phyloP scores from a whole-genome alignment of 2,797 vertebrate genomes.

The Peromyscus attwateri region DNA sequence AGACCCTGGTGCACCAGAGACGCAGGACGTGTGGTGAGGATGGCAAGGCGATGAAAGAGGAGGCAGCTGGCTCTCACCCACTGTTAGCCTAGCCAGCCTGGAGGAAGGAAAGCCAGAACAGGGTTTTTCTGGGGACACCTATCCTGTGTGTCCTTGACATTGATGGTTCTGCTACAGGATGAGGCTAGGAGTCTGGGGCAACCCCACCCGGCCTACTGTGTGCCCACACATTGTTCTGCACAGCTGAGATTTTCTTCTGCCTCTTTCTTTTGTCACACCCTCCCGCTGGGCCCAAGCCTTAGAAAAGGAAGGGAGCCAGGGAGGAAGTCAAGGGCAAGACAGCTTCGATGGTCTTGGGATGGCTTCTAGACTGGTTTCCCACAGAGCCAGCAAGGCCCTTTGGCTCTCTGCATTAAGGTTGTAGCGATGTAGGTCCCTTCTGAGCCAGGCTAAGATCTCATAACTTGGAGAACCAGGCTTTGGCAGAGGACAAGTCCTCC shows the following conservation, averaged over 20 bases:
- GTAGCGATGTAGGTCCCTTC: neutral
- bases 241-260: too few species aligned
- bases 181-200: neutral
- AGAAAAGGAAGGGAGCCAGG: neutral
- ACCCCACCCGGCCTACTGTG: neutral
- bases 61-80: fast-evolving
- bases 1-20: fast-evolving
- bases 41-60: too few species aligned
- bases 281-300: too few species aligned
- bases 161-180: neutral
- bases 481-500: neutral
- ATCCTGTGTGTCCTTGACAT: fast-evolving
- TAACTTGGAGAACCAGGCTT: neutral
- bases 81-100: neutral
- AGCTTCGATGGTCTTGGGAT: neutral
- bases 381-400: fast-evolving
- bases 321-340: neutral
- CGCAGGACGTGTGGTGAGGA: neutral
- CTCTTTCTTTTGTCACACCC: neutral
- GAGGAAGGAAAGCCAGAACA: neutral
- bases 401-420: neutral
- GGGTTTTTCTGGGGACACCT: neutral
- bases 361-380: neutral
- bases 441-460: neutral
- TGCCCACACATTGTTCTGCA: neutral